Evolutionary conservation across 2,113 vertebrate genomes (phyloP).

Genomic region (Gobio gobio): DNA sequence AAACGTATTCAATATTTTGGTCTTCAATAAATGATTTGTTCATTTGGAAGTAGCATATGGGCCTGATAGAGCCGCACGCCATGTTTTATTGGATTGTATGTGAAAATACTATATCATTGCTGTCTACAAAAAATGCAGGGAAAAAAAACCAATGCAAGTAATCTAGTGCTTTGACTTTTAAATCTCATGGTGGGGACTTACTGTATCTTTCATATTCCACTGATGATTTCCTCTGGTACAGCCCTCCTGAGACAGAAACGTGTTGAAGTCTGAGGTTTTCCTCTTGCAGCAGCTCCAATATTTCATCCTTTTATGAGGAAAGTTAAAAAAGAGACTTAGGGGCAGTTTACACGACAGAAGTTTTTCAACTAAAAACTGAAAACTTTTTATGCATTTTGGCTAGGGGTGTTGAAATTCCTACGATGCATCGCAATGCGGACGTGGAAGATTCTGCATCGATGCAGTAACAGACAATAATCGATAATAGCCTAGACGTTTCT

Average conservation of each 20-base stretch:
- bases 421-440: too few relatives aligned
- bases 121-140: too few relatives aligned
- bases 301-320: constrained; percentile 85
- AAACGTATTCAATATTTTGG: neutral
- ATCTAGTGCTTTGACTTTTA: constrained; percentile 19
- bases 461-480: too few relatives aligned
- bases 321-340: constrained; percentile 5
- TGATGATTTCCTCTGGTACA: constrained; percentile 86
- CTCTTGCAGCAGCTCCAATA: constrained; percentile 97
- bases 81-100: neutral
- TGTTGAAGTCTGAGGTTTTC: constrained; percentile 95
- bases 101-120: neutral
- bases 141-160: neutral
- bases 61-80: neutral
- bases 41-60: neutral
- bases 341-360: too few relatives aligned
- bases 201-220: constrained; percentile 90
- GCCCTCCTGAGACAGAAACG: constrained; percentile 93
- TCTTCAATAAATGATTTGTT: neutral
- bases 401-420: too few relatives aligned
- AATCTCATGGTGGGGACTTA: constrained; percentile 69
- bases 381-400: too few relatives aligned
- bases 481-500: too few relatives aligned
- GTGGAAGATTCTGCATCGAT: too few relatives aligned
- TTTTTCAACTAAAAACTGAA: too few relatives aligned